Conservation (phyloP, 2,797 vertebrate genomes). For the Acipenser oxyrinchus region DNA sequence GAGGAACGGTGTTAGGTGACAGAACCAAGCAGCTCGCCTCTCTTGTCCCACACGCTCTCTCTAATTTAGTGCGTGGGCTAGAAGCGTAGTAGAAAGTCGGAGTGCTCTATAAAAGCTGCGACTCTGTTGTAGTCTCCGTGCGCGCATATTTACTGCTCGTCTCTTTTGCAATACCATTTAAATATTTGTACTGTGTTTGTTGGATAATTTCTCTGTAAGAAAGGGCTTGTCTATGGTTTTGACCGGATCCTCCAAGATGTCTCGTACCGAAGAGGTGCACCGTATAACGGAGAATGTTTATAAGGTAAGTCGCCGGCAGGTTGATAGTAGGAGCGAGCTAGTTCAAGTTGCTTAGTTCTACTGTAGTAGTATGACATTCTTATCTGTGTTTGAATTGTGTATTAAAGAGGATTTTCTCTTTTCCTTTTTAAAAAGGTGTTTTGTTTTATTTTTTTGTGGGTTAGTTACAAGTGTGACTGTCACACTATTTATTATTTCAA, state of each 20-base stretch:
- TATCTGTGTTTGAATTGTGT: too few relatives aligned
- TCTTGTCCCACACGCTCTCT: too few relatives aligned
- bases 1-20: constrained; percentile 19
- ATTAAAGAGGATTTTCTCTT: too few relatives aligned
- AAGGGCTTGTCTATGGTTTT: constrained; percentile 60
- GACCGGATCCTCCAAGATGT: constrained; percentile 73
- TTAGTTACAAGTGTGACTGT: too few relatives aligned
- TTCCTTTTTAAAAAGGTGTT: too few relatives aligned
- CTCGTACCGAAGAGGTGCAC: constrained; percentile 93
- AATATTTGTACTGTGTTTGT: constrained; percentile 24
- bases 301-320: constrained; percentile 67
- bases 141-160: constrained; percentile 21
- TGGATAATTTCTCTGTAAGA: constrained; percentile 32
- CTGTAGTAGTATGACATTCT: too few relatives aligned
- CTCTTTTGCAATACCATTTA: constrained; percentile 16
- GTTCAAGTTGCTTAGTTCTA: too few relatives aligned
- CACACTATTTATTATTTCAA: too few relatives aligned
- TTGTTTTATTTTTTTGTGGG: too few relatives aligned
- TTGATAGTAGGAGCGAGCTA: too few relatives aligned
- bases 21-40: too few relatives aligned
- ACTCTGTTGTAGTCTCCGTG: constrained; percentile 29
- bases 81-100: constrained; percentile 46
- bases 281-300: constrained; percentile 94
- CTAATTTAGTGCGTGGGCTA: constrained; percentile 38
- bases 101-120: constrained; percentile 57